Percentiles rank a stretch among this genome's conserved stretches.
Conservation (phyloP, 1,140 invertebrate genomes). For the Metopolophium dirhodum region DNA sequence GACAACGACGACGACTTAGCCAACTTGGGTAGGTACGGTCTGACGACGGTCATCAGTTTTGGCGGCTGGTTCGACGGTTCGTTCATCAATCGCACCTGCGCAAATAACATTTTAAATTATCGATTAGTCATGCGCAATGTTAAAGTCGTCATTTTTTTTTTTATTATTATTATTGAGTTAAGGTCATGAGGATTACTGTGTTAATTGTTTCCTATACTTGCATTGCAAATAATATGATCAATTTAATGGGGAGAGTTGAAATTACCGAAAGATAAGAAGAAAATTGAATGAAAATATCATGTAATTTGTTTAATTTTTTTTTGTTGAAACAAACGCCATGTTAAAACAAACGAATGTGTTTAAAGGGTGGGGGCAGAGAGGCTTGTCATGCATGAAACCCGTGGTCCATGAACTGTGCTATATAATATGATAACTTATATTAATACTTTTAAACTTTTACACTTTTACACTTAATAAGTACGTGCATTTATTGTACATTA, state of each 20-base stretch:
- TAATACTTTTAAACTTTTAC: no score
- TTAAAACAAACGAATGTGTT: no score
- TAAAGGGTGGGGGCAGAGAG: no score
- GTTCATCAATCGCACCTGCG: constrained; percentile 38
- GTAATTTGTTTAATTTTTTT: no score
- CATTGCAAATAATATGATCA: neutral
- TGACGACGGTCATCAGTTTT: constrained; percentile 35
- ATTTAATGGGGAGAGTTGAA: neutral
- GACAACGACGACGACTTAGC: neutral
- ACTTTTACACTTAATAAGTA: no score
- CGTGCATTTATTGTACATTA: no score
- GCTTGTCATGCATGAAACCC: no score
- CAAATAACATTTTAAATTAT: neutral
- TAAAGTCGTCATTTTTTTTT: neutral
- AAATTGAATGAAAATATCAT: no score
- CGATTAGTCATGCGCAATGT: neutral
- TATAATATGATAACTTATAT: no score
- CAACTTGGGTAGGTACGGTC: neutral
- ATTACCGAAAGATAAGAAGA: neutral
- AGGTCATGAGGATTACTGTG: neutral
- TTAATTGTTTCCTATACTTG: neutral
- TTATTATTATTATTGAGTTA: neutral
- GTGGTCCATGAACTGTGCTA: no score
- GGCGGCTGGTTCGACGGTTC: constrained; percentile 51
- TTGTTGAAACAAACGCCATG: no score